These are phyloP conservation scores for Ascaphus truei DNA, from an alignment of 2,113 vertebrate genomes.

Conservation along the genomic window DNA sequence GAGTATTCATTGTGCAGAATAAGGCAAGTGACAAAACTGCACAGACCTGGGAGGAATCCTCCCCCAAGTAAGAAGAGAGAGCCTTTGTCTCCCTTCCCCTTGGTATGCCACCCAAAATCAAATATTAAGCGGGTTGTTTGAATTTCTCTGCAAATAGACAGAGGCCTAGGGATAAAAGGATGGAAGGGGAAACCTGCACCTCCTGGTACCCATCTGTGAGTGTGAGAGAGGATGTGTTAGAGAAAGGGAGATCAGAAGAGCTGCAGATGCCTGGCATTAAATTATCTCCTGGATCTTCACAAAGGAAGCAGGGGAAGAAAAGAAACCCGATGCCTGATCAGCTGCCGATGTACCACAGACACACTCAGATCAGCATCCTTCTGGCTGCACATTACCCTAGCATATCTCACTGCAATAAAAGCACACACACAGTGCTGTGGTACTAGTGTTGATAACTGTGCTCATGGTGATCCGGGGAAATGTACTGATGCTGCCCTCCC, in stretches of 20 bases:
- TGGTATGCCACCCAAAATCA: not conserved
- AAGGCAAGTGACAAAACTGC: too few species aligned
- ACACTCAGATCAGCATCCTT: constrained; percentile 18
- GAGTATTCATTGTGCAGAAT: too few species aligned
- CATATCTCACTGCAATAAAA: constrained; percentile 2
- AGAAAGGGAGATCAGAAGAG: not conserved
- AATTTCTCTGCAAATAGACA: not conserved
- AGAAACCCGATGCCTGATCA: not conserved
- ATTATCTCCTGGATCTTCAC: not conserved
- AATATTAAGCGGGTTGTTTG: constrained; percentile 23
- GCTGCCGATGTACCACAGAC: not conserved
- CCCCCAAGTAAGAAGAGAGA: too few species aligned
- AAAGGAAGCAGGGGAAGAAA: not conserved
- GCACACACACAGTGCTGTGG: constrained; percentile 6
- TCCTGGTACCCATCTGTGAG: not conserved
- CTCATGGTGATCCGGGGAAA: not conserved
- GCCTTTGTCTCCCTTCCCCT: not conserved
- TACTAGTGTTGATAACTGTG: constrained; percentile 13
- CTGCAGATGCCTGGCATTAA: constrained; percentile 20
- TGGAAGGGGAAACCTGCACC: not conserved
- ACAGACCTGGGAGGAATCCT: too few species aligned
- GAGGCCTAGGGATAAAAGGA: not conserved
- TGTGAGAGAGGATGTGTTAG: not conserved
- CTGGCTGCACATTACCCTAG: not conserved
- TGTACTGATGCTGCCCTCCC: not conserved